Conservation (phyloP, 2,888 invertebrate genomes). For the Pseudanteris insignis region DNA sequence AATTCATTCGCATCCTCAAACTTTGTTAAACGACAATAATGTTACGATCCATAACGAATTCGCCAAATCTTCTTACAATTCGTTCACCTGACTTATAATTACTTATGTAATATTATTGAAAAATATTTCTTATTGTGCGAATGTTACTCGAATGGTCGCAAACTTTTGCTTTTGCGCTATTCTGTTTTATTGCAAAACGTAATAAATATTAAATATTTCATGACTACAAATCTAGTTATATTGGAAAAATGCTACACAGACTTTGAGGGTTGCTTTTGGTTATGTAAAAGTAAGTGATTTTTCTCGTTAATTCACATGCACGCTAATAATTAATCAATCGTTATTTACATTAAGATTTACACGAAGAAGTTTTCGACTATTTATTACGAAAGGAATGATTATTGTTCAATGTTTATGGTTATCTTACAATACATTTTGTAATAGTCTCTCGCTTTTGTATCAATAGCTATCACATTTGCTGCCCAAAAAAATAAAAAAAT, state of each 20-base stretch:
- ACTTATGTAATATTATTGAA: slow-evolving; percentile 13
- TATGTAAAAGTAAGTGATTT: no score
- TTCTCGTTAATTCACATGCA: no score
- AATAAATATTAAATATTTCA: slow-evolving; percentile 18
- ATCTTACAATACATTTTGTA: no score
- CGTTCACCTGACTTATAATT: background rate
- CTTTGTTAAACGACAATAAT: no score
- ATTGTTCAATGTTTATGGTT: no score
- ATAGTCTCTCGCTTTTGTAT: no score
- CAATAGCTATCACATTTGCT: no score
- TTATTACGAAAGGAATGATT: no score
- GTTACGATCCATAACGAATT: background rate
- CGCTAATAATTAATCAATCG: no score
- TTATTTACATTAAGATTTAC: no score
- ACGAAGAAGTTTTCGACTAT: no score
- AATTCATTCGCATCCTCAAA: background rate
- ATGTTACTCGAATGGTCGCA: slow-evolving; percentile 11
- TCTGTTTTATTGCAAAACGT: slow-evolving; percentile 26
- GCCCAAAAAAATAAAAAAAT: no score
- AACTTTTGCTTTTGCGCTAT: slow-evolving; percentile 10
- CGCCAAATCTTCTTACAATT: background rate
- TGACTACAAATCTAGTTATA: slow-evolving; percentile 15
- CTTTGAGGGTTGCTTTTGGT: slow-evolving; percentile 29
- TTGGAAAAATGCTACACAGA: slow-evolving; percentile 12
- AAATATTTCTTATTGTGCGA: slow-evolving; percentile 38